Base-by-base conservation (phyloP, 2,113 vertebrate genomes). In the Machaerirhynchus nigripectus region DNA sequence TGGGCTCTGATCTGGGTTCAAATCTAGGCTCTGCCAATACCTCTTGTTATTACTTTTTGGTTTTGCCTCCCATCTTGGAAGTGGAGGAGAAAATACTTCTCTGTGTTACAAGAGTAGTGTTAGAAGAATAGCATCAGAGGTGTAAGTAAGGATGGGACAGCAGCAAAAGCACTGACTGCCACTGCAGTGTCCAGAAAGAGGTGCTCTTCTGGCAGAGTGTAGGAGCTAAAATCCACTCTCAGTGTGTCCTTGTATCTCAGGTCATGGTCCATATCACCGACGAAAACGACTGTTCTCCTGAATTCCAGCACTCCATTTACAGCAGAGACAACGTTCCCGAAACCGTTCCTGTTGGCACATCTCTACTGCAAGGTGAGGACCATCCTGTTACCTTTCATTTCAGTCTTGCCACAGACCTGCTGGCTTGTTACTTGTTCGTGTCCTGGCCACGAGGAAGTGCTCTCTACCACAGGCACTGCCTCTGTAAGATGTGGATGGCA, bases 221-320 rank as follows among this genome's bases (percentile, higher is more conserved):
- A 53, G 47, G 60, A 63, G 44, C 35, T 27, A 30, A 88, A 80
- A 33, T 69, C 24, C 8, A 22, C 19, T 81, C 61, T 88, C 28
- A 53, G 2, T 28, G 2, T 57, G 15, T 92, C 47, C 20, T 91
- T 90, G 83, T 81, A 15, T 74, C 56, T 84, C 95, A 99, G 99
- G 98, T 99, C 11, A 84, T 98, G 46, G 97, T 99, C 46, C 98
- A 98, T 64, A 98, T 99, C 84, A 98, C 97, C 0, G 99, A 99
- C 3, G 98, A 98, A 86, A 99, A 99, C 1, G 99, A 99, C 97
- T 99, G 99, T 94, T 98, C 98, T 18, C 99, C 99, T 2, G 99
- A 99, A 95, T 99, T 99, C 96, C 98, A 98, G 44, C 98, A 97
- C 71, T 98, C 98, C 86, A 99, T 99, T 96, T 99, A 99, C 97